Base-by-base conservation (phyloP, 1,140 invertebrate genomes). In the Scaptomyza pallida region DNA sequence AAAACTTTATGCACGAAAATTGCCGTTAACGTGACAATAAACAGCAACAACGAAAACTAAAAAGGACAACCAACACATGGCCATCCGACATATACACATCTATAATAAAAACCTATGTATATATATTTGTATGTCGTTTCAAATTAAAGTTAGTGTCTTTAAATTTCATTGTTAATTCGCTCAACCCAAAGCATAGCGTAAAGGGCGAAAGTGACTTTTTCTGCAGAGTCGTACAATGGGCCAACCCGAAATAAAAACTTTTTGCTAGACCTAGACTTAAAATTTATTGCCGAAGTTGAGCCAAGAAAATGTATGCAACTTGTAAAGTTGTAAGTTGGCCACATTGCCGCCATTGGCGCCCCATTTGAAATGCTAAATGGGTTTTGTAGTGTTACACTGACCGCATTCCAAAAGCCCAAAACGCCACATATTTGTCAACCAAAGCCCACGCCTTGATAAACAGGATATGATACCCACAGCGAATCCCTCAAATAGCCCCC, bases 21-120 rank as follows among this genome's bases (percentile, higher is more conserved):
- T 78, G 82, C 57, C 67, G 67, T 88, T 88, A 88, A 88, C 82
- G 83, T 88, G 83, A 88, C 82, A 89, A 88, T 88, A 88, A 88
- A 75, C 50, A 69, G 44, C 59, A 55, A 71, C 61, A 62, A 26
- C 45, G 16, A 56, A 44, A 44, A 57, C n/a, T 26, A 50, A 5
- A 41, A 17, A 57, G 40, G 23, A 54, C 35, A 40, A 0, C 35
- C 47, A 17, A 35, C 23, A 45, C 12, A 50, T 45, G 47, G 45
- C 44, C 17, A 35, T 35, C 16, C 71, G 17, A 48, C 17, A 23
- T 52, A 17, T 30, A 17, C 33, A 17, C 19, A 12, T 17, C 5
- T 54, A n/a, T 21, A 15, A 26, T 43, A 21, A 19, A 16, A 41
- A n/a, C 15, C n/a, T n/a, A 15, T 62, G 3, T 52, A 12, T 19